phyloP scores from a whole-genome alignment of 2,797 vertebrate genomes.

The Setipinna tenuifilis region DNA sequence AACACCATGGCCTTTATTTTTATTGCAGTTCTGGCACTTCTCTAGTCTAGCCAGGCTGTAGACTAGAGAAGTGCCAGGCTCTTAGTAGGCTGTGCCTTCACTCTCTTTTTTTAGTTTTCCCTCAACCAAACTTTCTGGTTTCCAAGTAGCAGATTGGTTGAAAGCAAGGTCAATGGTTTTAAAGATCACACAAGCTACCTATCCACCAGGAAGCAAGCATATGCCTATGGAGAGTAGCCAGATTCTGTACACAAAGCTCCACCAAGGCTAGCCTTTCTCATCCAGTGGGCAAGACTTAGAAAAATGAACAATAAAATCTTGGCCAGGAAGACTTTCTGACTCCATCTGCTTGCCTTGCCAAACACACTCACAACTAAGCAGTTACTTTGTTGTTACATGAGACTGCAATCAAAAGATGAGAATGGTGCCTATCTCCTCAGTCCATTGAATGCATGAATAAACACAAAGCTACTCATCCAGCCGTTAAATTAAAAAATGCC shows the following conservation, averaged over 20 bases:
- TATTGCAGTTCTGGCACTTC: neutral
- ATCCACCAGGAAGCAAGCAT: too few relatives aligned
- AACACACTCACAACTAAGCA: neutral
- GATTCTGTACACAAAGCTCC: too few relatives aligned
- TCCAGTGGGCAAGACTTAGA: neutral
- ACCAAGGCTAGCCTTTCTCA: neutral
- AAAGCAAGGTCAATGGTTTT: too few relatives aligned
- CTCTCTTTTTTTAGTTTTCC: too few relatives aligned
- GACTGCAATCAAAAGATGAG: constrained; percentile 8
- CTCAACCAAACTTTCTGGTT: too few relatives aligned
- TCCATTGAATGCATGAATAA: constrained; percentile 18
- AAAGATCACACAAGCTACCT: too few relatives aligned
- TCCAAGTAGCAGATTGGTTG: too few relatives aligned
- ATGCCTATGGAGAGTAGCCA: too few relatives aligned
- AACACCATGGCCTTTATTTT: neutral
- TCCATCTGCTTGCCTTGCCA: neutral
- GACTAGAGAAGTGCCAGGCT: too few relatives aligned
- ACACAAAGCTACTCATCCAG: constrained; percentile 17
- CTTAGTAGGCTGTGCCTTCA: too few relatives aligned
- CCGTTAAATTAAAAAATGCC: constrained; percentile 23
- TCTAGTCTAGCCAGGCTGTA: too few relatives aligned
- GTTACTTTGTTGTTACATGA: constrained; percentile 8
- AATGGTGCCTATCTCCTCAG: constrained; percentile 13
- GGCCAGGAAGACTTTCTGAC: neutral
- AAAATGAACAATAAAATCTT: neutral